A percentile compares a stretch with the other conserved stretches of the same genome.
phyloP scores from a whole-genome alignment of 2,797 vertebrate genomes.

The Anas flavirostris region DNA sequence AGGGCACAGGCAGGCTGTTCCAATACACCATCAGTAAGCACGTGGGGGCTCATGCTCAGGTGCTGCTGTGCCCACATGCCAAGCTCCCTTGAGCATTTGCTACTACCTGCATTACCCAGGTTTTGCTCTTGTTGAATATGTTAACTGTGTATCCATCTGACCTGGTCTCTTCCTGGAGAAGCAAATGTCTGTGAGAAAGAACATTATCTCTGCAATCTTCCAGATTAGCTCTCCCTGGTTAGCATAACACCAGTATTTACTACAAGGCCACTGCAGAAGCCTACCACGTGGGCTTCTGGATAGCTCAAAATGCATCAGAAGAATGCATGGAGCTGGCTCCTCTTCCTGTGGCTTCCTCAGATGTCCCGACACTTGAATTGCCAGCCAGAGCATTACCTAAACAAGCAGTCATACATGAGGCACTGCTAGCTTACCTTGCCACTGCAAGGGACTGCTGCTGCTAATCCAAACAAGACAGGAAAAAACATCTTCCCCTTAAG shows the following conservation, averaged over 20 bases:
- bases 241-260: neutral
- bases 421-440: neutral
- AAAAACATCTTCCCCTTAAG: neutral
- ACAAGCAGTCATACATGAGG: neutral
- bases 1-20: neutral
- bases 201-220: neutral
- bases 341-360: neutral
- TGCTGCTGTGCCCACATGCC: neutral
- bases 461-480: neutral
- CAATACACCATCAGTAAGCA: neutral
- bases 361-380: neutral
- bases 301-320: neutral
- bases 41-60: neutral
- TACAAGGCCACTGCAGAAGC: neutral
- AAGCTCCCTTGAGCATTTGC: neutral
- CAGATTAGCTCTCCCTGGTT: neutral
- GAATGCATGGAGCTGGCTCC: neutral
- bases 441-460: neutral
- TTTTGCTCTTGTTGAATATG: neutral
- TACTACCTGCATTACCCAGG: neutral
- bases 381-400: neutral
- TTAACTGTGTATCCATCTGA: too few relatives aligned
- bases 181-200: neutral
- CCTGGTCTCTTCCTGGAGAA: neutral
- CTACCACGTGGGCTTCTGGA: neutral